Conservation (phyloP, 2,797 vertebrate species). For the Microcaecilia unicolor region DNA sequence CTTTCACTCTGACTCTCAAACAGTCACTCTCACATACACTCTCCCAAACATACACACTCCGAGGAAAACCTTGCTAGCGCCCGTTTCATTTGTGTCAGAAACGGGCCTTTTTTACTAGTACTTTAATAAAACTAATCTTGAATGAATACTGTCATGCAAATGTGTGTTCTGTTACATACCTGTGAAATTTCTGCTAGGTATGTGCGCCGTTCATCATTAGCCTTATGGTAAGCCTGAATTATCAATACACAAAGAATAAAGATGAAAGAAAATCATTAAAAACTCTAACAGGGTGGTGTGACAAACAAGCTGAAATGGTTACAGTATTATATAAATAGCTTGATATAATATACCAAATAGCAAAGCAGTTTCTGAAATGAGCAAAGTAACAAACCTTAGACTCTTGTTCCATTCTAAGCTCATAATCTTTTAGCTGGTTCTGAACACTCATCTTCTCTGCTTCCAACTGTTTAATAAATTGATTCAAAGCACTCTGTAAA, state of each 20-base stretch:
- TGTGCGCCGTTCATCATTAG: conserved; percentile 58
- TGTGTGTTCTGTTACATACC: conserved; percentile 53
- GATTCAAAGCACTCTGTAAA: conserved; percentile 61
- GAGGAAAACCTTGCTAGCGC: too few species aligned
- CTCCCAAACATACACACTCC: too few species aligned
- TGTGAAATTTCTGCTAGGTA: conserved; percentile 72
- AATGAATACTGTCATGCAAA: too few species aligned
- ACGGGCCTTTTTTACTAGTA: too few species aligned
- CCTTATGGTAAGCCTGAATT: conserved; percentile 72
- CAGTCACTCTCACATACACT: too few species aligned
- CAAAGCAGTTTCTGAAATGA: neutral
- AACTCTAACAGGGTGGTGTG: neutral
- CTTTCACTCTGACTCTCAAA: too few species aligned
- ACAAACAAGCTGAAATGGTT: neutral
- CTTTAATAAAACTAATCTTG: too few species aligned
- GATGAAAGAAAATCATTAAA: neutral
- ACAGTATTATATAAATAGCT: too few species aligned
- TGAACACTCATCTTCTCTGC: conserved; percentile 65
- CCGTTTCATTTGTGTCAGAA: too few species aligned
- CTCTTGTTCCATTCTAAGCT: conserved; percentile 65
- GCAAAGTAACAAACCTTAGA: conserved; percentile 65
- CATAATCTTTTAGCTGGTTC: conserved; percentile 66
- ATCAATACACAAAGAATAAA: neutral
- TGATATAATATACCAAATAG: neutral
- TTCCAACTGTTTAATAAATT: conserved; percentile 61